Evolutionary conservation across 2,797 vertebrate species (phyloP), one percentile per base, ranked within the genome.

Genomic region (Acanthurus tractus): DNA sequence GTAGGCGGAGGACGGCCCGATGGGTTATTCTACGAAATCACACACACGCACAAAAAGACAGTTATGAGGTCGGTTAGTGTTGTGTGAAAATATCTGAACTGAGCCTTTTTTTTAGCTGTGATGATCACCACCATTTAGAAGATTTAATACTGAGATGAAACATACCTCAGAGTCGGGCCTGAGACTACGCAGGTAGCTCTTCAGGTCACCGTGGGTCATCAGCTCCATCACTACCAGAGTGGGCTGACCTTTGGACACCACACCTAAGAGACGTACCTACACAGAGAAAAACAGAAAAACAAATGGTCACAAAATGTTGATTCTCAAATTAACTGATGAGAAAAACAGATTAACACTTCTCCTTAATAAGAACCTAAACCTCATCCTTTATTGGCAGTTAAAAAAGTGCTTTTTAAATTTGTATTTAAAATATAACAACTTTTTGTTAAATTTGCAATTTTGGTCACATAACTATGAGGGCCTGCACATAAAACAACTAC

Each of bases 191-290:
- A 99, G 93, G 89, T 98, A 98, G 86, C 97, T 99, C 82, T 99
- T 99, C 77, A 99, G 85, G 76, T 99, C 98, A 0, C 98, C 98
- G 0, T 99, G 97, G 22, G 96, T 97, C 98, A 99, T 99, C 72
- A 99, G 80, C 90, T 99, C 98, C 98, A 99, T 99, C 75, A 99
- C 96, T 6, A 99, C 98, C 74, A 99, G 92, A 0, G 97, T 97
- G 0, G 98, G 98, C 53, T 99, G 98, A 38, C 97, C 98, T 87
- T 97, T 99, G 11, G 98, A 99, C 20, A 99, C 98, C 69, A 99
- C 98, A 3, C 98, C 98, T 0, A 99, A 87, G 75, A 99, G 95
- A 54, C 98, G 97, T 2, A 99, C 98, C 98, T 99, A 82, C 2
- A 57, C 49, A 50, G 6, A 54, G 20, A 10, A 53, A 61, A 62